Evolutionary conservation across 2,888 invertebrate species (phyloP), one percentile per base, ranked within the genome.

Genomic region (Dasypogon diadema): DNA sequence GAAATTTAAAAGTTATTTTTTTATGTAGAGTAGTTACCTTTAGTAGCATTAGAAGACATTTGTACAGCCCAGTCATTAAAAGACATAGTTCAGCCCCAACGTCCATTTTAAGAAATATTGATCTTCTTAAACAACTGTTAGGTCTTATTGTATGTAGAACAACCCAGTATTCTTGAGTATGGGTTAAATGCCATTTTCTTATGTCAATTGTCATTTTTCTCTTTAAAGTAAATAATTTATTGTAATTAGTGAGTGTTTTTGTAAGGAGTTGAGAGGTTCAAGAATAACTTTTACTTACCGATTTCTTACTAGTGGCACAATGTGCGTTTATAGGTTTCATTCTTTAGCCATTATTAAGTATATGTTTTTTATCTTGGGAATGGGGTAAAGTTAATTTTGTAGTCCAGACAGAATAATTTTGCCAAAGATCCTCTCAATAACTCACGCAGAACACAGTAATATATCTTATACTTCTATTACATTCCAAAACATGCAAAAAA

Each of bases 1-100:
- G 6, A 60, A 37, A 60, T 18, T 30, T 16, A 18, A 73, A 37
- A 68, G 16, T 51, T 56, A 56, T 58, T 58, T 58, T 58, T 48
- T 26, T 56, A 58, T 34, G 14, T 73, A 73, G 73, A 42, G 37
- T 46, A 58, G n/a, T 34, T 22, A 22, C 18, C 42, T 55, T 10
- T 74, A 34, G 24, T 46, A 60, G 55, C 10, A 18, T 34, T 74
- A 74, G 48, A 12, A 14, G 48, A 55, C 16, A 3, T 12, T 12
- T 76, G 63, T 72, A 76, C 70, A 70, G 77, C 75, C 75, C 75
- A 74, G 48, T 74, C 26, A 56, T 54, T 70, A 54, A 70, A 30
- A 70, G 54, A 72, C 24, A 72, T 78, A 78, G 75, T 78, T 78
- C 78, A 78, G 78, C 75, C 78, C 75, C 78, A 76, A 77, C 78